These are phyloP conservation scores for Dinomys branickii DNA, from an alignment of 2,113 vertebrate species.

Conservation along the genomic window DNA sequence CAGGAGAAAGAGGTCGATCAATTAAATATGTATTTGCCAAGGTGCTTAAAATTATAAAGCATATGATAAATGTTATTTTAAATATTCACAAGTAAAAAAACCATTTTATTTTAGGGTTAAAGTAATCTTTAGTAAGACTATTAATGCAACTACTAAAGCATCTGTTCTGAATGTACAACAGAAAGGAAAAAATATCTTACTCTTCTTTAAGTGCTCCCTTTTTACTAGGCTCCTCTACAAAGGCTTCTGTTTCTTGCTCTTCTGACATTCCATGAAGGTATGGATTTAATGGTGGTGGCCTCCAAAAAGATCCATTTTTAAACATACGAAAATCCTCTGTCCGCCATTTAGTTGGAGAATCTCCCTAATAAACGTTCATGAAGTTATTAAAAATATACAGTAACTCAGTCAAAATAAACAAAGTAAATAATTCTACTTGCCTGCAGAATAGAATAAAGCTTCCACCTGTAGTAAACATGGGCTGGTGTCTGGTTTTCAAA, in stretches of 20 bases:
- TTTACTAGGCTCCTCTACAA: conserved; percentile 94
- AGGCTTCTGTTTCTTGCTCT: conserved; percentile 93
- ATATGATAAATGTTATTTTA: neutral
- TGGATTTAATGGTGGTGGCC: conserved; percentile 96
- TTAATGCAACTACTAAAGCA: neutral
- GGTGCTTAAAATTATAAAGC: conserved; percentile 35
- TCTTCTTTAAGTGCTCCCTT: conserved; percentile 98
- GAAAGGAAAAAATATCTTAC: conserved; percentile 85
- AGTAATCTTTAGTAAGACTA: neutral
- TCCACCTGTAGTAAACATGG: conserved; percentile 99
- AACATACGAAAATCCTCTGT: conserved; percentile 99
- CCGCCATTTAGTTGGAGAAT: conserved; percentile 97
- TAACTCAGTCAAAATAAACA: conserved; percentile 35
- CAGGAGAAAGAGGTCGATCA: neutral
- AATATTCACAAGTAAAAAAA: conserved; percentile 45
- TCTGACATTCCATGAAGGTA: conserved; percentile 97
- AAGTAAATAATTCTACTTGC: conserved; percentile 84
- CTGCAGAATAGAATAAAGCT: conserved; percentile 98
- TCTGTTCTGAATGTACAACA: conserved; percentile 21
- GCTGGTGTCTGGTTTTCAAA: conserved; percentile 99
- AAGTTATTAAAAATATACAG: conserved; percentile 35
- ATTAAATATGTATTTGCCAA: neutral
- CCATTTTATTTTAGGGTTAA: conserved; percentile 32
- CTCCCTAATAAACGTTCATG: conserved; percentile 88
- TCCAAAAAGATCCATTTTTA: conserved; percentile 98